Base-by-base conservation (phyloP, 2,888 invertebrate species). In the Trachelus troglodyta region DNA sequence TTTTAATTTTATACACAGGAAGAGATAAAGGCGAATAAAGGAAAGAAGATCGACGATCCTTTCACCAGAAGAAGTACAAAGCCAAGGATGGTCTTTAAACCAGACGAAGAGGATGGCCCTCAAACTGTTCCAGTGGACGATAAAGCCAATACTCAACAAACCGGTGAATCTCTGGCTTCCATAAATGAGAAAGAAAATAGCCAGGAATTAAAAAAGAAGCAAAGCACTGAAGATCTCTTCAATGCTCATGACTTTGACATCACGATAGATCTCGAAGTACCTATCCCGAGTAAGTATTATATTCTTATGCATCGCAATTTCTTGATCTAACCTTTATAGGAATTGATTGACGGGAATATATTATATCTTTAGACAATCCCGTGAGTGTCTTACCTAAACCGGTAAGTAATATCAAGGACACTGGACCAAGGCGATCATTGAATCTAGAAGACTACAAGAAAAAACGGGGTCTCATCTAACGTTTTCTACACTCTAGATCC, bases 361-460 rank as follows among this genome's bases (percentile, higher is more conserved):
- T 84, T 86, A 87, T 87, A 85, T 80, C 94, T 94, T 88, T 93
- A 95, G 95, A 94, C 81, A 94, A 94, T 86, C 93, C 95, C 69
- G 94, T 95, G 4, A 95, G 94, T 85, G 94, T 96, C 34, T 94
- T 96, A 82, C 95, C 96, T 1, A 96, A 96, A 89, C 95, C 96
- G 69, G 93, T 95, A 69, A 94, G 94, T 23, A 95, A 94, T 87
- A 94, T 95, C 77, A 96, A 95, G 90, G 96, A 96, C 87, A 94
- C 96, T 1, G 97, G 96, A 0, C 97, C 98, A 11, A 95, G 96
- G 84, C 93, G 98, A 79, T 97, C 97, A 0, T 92, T 98, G 74
- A 98, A 98, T 90, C 92, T 98, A 82, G 97, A 98, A 89, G 98
- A 98, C 90, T 98, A 98, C 92, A 98, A 98, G 93, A 97, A 97